Percentiles rank a stretch among this genome's conserved stretches.
These are phyloP conservation scores for Myrmecophaga tridactyla DNA, from an alignment of 2,113 vertebrate species.

Conservation along the genomic window DNA sequence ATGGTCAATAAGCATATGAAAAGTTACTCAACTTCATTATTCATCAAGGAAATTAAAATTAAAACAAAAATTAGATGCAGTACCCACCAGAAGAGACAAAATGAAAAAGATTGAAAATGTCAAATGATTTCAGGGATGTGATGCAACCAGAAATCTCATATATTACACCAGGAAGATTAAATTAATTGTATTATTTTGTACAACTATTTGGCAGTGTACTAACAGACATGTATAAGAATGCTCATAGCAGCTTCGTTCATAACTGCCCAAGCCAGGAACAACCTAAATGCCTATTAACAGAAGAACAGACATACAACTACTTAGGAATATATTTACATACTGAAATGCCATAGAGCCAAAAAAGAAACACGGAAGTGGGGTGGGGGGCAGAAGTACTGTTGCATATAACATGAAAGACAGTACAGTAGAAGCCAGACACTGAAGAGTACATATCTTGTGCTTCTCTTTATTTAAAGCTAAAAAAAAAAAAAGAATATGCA, in stretches of 20 bases:
- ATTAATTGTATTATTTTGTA: not conserved
- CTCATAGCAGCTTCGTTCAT: not conserved
- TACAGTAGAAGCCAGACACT: not conserved
- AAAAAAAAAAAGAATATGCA: not conserved
- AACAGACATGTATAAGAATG: not conserved
- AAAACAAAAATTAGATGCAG: not conserved
- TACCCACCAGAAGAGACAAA: not conserved
- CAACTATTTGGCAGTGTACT: not conserved
- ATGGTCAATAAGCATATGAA: not conserved
- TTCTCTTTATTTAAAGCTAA: not conserved
- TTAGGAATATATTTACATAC: not conserved
- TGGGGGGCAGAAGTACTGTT: not conserved
- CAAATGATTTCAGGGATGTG: not conserved
- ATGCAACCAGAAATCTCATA: not conserved
- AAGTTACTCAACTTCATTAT: constrained; percentile 9
- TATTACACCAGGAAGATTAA: not conserved
- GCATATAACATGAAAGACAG: not conserved
- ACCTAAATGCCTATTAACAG: not conserved
- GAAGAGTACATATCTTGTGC: not conserved
- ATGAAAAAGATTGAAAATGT: constrained; percentile 8
- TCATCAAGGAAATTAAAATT: constrained; percentile 33
- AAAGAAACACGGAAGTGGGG: not conserved
- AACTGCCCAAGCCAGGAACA: not conserved
- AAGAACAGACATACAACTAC: not conserved
- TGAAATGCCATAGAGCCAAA: not conserved